phyloP scores from a whole-genome alignment of 1,140 invertebrate species.

The Gryon sp. region DNA sequence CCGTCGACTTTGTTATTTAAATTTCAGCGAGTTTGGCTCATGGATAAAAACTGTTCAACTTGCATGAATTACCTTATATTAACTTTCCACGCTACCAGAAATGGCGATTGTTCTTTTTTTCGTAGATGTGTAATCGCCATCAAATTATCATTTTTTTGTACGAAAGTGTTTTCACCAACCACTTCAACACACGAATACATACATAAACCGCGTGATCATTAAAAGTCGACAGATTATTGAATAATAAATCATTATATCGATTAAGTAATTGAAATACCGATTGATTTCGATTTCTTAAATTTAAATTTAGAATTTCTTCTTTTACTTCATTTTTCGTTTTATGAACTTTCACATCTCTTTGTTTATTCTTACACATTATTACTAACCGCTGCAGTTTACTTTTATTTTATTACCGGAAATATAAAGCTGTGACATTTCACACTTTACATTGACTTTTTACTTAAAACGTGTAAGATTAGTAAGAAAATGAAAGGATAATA shows the following conservation, averaged over 20 bases:
- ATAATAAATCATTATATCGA: too few relatives aligned
- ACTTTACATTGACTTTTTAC: conserved; percentile 43
- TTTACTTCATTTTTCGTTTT: too few relatives aligned
- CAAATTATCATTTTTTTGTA: conserved; percentile 56
- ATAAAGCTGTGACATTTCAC: too few relatives aligned
- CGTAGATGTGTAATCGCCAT: conserved; percentile 40
- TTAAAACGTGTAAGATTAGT: conserved; percentile 25
- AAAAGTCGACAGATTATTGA: too few relatives aligned
- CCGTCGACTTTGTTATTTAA: conserved; percentile 67
- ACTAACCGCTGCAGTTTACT: too few relatives aligned
- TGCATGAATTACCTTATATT: conserved; percentile 71
- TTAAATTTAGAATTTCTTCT: too few relatives aligned
- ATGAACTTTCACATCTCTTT: too few relatives aligned
- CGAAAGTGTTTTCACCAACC: conserved; percentile 39
- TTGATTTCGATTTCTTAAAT: too few relatives aligned
- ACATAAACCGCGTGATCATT: too few relatives aligned
- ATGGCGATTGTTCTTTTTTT: conserved; percentile 35
- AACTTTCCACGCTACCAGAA: conserved; percentile 44
- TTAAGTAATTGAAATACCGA: too few relatives aligned
- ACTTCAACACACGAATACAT: conserved; percentile 37
- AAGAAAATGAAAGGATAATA: conserved; percentile 35
- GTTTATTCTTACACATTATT: too few relatives aligned
- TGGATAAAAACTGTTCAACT: conserved; percentile 70
- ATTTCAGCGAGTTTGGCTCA: conserved; percentile 68
- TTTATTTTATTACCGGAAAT: too few relatives aligned